Evolutionary conservation across 2,113 vertebrate genomes (phyloP), one percentile per base, ranked within the genome.

Genomic region (Porphyrio hochstetteri): DNA sequence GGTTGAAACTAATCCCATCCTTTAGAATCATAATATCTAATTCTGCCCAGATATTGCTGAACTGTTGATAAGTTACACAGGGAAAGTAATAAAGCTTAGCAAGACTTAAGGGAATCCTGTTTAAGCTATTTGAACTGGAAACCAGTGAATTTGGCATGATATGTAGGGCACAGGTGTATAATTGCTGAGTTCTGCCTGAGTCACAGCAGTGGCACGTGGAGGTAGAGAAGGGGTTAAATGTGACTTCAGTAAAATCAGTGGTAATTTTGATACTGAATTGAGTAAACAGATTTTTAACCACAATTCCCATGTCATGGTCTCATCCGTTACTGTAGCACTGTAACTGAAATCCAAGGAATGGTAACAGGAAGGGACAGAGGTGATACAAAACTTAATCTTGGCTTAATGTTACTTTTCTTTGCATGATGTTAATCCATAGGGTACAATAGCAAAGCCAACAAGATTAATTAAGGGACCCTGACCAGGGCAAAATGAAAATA

Each of bases 81-180:
- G 9, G 29, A 33, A 33, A 5, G 8, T 72, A 69, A 31, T 35
- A 55, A 72, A 82, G 31, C 35, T 82, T 31, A 57, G 11, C 8
- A 59, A 56, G 87, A 77, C 2, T 86, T 64, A 2, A 10, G 29
- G 52, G 89, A 79, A 82, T 64, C 56, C 74, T 44, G 24, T 31
- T 38, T 84, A 57, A 92, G 56, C 20, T 79, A 25, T 56, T 77
- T 28, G 80, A 85, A 55, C n/a, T 10, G 17, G 69, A 88, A 67
- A 5, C 7, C 25, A 57, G 4, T 1, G 50, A 78, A 52, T 38
- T 53, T 0, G 0, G 27, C 33, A 23, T 11, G 3, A 1, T 8
- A 12, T 10, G 12, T 3, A 64, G 33, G 40, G 60, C 31, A 57
- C 19, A 55, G 64, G n/a, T 28, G 29, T 2, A 21, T 40, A 44